A percentile compares a stretch with the other conserved stretches of the same genome.
phyloP scores from a whole-genome alignment of 2,113 vertebrate genomes.

The Coreoperca whiteheadi region DNA sequence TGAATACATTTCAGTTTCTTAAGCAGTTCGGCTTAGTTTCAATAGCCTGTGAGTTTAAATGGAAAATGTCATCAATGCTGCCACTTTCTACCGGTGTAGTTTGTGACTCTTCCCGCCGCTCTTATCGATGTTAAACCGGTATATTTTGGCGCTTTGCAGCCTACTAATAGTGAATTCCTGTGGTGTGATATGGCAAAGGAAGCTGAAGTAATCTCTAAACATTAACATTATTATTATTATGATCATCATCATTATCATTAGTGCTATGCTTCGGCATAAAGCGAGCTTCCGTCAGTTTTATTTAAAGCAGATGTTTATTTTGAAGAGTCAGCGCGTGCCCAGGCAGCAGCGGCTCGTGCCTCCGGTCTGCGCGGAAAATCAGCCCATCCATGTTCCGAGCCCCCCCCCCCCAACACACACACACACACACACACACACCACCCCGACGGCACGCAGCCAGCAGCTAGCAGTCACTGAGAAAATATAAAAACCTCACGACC shows the following conservation, averaged over 20 bases:
- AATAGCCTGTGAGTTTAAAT: conserved; percentile 43
- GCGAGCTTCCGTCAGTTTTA: conserved; percentile 38
- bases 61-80: not conserved
- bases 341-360: conserved; percentile 69
- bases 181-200: not conserved
- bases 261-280: not conserved
- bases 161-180: not conserved
- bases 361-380: conserved; percentile 61
- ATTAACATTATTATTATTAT: not conserved
- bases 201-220: conserved; percentile 10
- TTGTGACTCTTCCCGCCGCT: conserved; percentile 39
- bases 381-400: conserved; percentile 36
- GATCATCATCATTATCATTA: not conserved
- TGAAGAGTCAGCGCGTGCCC: conserved; percentile 76
- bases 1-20: not conserved
- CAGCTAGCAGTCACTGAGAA: conserved; percentile 19
- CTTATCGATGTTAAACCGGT: not conserved
- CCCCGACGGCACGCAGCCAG: conserved; percentile 17
- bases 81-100: conserved; percentile 47
- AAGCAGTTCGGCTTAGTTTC: not conserved
- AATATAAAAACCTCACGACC: conserved; percentile 46
- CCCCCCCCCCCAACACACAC: not conserved
- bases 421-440: conserved; percentile 15
- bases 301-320: conserved; percentile 69
- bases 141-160: not conserved